Percentiles rank a stretch among this genome's conserved stretches.
These are phyloP conservation scores for Alentia gelatinosa DNA, from an alignment of 2,888 invertebrate species.

Conservation along the genomic window DNA sequence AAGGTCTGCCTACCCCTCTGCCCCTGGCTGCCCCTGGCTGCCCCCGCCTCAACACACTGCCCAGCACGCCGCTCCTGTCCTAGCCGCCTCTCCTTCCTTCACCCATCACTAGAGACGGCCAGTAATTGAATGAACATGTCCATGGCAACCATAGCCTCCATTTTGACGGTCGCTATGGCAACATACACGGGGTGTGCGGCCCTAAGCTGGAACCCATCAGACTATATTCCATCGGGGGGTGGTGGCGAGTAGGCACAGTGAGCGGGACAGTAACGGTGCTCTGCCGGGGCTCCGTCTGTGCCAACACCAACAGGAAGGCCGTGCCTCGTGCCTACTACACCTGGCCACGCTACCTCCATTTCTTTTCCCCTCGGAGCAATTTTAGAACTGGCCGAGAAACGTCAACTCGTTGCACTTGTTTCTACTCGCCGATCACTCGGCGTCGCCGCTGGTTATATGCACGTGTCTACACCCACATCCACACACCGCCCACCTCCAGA, in stretches of 20 bases:
- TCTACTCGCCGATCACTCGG: not conserved
- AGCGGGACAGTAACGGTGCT: not conserved
- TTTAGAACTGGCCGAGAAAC: not conserved
- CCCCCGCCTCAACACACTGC: not conserved
- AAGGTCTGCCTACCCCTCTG: not conserved
- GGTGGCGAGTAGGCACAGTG: not conserved
- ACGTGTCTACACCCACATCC: too few relatives aligned
- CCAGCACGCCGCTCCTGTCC: not conserved
- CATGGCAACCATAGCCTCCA: constrained; percentile 28
- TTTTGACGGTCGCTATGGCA: constrained; percentile 48
- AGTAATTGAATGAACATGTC: constrained; percentile 52
- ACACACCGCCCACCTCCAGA: too few relatives aligned
- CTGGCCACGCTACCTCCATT: not conserved
- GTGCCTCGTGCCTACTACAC: not conserved
- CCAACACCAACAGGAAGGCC: not conserved
- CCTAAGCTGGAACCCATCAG: constrained; percentile 42
- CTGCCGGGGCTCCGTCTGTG: not conserved
- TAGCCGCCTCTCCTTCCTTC: not conserved
- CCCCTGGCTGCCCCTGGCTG: too few relatives aligned
- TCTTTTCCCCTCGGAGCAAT: not conserved
- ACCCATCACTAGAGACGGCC: constrained; percentile 8
- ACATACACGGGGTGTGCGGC: not conserved
- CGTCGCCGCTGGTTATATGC: too few relatives aligned
- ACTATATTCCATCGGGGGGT: not conserved
- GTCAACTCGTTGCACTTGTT: not conserved